Conservation (phyloP, 2,797 vertebrate species). For the Enteromius viviparus region DNA sequence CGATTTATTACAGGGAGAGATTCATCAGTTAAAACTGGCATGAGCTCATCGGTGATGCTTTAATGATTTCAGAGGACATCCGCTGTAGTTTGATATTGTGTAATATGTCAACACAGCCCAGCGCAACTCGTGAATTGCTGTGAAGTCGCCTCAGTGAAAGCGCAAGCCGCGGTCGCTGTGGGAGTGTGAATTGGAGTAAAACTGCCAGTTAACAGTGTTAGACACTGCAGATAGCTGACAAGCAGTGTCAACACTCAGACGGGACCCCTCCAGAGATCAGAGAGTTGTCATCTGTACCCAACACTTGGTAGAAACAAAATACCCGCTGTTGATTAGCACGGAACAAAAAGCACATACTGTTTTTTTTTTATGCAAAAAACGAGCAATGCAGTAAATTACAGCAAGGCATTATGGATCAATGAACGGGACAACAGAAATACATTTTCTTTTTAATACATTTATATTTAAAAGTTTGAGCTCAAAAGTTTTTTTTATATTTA, state of each 20-base stretch:
- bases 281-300: not conserved
- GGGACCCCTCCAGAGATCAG: not conserved
- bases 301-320: not conserved
- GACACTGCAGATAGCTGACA: not conserved
- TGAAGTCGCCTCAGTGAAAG: not conserved
- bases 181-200: slow-evolving; percentile 19
- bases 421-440: not conserved
- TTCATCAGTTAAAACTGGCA: not conserved
- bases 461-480: not conserved
- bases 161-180: not conserved
- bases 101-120: not conserved
- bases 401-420: not conserved
- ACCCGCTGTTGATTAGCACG: not conserved
- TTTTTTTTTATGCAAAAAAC: not conserved
- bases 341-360: not conserved
- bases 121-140: slow-evolving; percentile 1
- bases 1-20: not conserved
- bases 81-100: not conserved
- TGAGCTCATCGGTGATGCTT: not conserved
- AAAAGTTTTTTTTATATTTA: not conserved
- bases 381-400: not conserved
- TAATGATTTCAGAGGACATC: not conserved
- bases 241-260: not conserved
- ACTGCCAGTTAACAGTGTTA: slow-evolving; percentile 1
- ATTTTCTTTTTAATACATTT: no score